Percentiles rank a stretch among this genome's conserved stretches.
phyloP scores from a whole-genome alignment of 1,140 invertebrate species.

The Euwallacea similis region DNA sequence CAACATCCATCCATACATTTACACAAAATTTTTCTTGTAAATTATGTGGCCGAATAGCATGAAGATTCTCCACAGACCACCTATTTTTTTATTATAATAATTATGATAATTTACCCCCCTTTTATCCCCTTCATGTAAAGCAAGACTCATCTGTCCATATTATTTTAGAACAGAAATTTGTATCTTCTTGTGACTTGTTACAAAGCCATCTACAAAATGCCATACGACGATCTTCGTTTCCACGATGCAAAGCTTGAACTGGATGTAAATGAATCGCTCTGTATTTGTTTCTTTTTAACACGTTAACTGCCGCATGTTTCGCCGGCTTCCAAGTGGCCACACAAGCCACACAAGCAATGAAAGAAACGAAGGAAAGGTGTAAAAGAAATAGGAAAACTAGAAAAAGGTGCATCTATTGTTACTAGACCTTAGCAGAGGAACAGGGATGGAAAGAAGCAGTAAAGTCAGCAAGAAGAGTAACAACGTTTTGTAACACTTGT shows the following conservation, averaged over 20 bases:
- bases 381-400: constrained; percentile 28
- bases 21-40: too few species aligned
- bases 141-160: neutral
- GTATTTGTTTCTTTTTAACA: neutral
- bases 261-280: neutral
- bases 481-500: too few species aligned
- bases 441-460: too few species aligned
- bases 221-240: neutral
- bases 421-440: too few species aligned
- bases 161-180: neutral
- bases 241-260: neutral
- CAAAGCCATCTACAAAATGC: neutral
- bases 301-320: too few species aligned
- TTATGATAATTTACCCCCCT: neutral
- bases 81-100: neutral
- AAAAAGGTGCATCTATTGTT: too few species aligned
- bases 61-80: neutral
- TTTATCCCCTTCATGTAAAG: neutral
- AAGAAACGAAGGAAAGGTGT: constrained; percentile 30
- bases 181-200: neutral
- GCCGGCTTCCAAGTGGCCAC: too few species aligned
- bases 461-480: too few species aligned
- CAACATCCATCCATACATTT: constrained; percentile 1
- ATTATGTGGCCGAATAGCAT: too few species aligned
- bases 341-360: too few species aligned